A percentile compares a stretch with the other conserved stretches of the same genome.
Conservation (phyloP, 2,888 invertebrate genomes). For the Troglohyphantes excavatus region DNA sequence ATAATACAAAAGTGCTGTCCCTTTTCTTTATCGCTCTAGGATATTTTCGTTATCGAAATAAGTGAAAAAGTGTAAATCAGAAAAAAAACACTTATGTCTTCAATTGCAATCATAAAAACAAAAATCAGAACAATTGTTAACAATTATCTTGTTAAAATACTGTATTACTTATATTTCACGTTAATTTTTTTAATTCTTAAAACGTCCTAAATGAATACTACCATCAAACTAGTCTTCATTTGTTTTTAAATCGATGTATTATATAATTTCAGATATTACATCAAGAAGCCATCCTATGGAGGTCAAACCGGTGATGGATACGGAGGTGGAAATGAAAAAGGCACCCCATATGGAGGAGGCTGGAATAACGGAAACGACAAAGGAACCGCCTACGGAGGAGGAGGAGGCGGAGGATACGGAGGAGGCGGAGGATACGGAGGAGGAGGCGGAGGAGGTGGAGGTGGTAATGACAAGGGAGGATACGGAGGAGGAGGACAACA, state of each 20-base stretch:
- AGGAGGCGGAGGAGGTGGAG: constrained; percentile 30
- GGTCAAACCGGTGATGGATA: constrained; percentile 72
- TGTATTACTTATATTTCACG: too few relatives aligned
- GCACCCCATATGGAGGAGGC: constrained; percentile 57
- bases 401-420: constrained; percentile 22
- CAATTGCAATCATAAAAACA: too few relatives aligned
- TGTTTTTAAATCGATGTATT: not conserved
- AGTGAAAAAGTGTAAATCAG: too few relatives aligned
- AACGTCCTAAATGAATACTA: too few relatives aligned
- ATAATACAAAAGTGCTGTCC: too few relatives aligned
- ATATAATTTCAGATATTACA: constrained; percentile 78
- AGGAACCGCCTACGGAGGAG: constrained; percentile 19
- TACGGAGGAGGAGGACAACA: constrained; percentile 48
- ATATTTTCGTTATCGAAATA: too few relatives aligned
- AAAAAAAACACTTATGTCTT: too few relatives aligned
- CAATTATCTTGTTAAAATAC: too few relatives aligned
- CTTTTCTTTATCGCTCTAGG: too few relatives aligned
- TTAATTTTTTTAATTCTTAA: too few relatives aligned
- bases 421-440: constrained; percentile 47
- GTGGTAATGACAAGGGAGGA: constrained; percentile 50
- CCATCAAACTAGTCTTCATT: too few relatives aligned
- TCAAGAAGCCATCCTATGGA: constrained; percentile 79
- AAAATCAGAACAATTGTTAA: too few relatives aligned
- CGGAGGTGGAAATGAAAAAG: constrained; percentile 59
- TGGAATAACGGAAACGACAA: constrained; percentile 21